Conservation (phyloP, 2,888 invertebrate genomes). For the Trichopria drosophilae region DNA sequence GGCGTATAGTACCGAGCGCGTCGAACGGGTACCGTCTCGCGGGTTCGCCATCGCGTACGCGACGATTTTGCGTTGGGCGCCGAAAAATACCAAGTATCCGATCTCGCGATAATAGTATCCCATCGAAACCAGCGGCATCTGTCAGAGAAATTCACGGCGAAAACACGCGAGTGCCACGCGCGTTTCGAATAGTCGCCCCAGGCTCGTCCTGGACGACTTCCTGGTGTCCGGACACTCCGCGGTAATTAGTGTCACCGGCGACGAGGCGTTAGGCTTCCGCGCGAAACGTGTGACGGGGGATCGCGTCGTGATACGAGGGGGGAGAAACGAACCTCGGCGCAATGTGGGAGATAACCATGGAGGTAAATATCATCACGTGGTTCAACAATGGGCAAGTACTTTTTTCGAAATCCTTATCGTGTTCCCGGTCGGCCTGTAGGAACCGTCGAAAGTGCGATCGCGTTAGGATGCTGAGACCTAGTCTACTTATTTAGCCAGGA, state of each 20-base stretch:
- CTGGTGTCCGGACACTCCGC: neutral
- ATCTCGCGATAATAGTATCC: neutral
- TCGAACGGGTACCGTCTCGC: constrained; percentile 43
- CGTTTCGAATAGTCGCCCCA: too few species aligned
- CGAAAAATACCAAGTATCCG: neutral
- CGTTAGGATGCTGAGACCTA: too few species aligned
- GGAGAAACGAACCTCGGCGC: constrained; percentile 18
- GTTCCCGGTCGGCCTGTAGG: too few species aligned
- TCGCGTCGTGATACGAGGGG: constrained; percentile 11
- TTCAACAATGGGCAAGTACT: too few species aligned
- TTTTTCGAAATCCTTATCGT: too few species aligned
- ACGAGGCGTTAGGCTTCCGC: constrained; percentile 8
- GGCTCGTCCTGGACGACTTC: neutral
- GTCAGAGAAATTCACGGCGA: constrained; percentile 8
- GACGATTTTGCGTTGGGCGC: too few species aligned
- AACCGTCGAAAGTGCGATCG: too few species aligned
- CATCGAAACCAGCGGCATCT: constrained; percentile 14
- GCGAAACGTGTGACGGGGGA: constrained; percentile 24
- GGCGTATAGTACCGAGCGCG: constrained; percentile 49
- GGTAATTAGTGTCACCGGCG: constrained; percentile 12
- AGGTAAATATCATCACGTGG: too few species aligned
- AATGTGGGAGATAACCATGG: too few species aligned
- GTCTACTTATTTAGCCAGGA: too few species aligned
- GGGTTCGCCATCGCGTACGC: constrained; percentile 43
- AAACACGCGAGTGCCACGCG: constrained; percentile 23